phyloP scores from a whole-genome alignment of 2,113 vertebrate species.

The Bos indicus region DNA sequence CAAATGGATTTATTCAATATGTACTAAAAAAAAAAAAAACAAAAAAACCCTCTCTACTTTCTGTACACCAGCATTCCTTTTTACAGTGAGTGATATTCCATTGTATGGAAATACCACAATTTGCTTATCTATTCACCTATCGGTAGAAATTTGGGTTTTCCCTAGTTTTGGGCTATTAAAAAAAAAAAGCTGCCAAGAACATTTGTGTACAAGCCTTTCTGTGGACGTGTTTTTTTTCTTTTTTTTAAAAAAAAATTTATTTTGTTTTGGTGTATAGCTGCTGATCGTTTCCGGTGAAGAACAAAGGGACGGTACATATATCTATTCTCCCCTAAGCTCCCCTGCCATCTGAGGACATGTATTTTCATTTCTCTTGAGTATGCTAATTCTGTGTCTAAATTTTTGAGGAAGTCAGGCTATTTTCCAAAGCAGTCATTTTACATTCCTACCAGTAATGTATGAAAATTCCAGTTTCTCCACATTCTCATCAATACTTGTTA shows the following conservation, averaged over 20 bases:
- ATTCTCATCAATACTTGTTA: not conserved
- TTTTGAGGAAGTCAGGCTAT: not conserved
- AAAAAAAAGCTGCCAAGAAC: not conserved
- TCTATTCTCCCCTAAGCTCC: not conserved
- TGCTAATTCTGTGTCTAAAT: not conserved
- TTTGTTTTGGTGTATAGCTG: not conserved
- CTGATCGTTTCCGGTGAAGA: not conserved
- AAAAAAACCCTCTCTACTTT: not conserved
- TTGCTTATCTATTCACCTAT: not conserved
- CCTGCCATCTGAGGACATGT: not conserved
- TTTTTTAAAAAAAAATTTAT: not conserved
- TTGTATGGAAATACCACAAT: not conserved
- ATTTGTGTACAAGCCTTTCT: not conserved
- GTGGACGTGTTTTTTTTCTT: not conserved
- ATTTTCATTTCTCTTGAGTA: not conserved
- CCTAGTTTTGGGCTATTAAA: not conserved
- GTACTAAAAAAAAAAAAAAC: not conserved
- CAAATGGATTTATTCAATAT: not conserved
- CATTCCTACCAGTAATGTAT: not conserved
- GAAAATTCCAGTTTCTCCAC: not conserved
- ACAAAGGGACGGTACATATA: not conserved
- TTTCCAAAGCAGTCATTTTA: not conserved
- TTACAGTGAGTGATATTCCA: not conserved
- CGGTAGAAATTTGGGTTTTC: not conserved
- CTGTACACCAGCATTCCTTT: not conserved